A percentile compares a stretch with the other conserved stretches of the same genome.
Evolutionary conservation across 2,113 vertebrate species (phyloP).

Genomic region (Chroicocephalus ridibundus): DNA sequence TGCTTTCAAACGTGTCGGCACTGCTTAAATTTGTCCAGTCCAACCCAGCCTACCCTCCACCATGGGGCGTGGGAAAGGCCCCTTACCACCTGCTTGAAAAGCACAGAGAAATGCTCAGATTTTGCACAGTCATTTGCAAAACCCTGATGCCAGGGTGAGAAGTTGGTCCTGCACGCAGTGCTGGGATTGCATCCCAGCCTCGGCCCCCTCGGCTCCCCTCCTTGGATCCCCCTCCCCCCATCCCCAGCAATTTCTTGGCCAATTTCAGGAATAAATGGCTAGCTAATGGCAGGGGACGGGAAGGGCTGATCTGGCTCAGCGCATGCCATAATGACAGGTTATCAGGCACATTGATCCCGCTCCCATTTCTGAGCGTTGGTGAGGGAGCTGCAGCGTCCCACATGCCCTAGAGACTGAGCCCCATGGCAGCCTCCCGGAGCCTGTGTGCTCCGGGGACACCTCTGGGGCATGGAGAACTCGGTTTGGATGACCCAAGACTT

Average conservation of each 20-base stretch:
- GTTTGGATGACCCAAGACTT: neutral
- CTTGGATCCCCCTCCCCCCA: neutral
- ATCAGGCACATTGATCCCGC: neutral
- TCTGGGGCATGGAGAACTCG: neutral
- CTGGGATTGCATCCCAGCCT: neutral
- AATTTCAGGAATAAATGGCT: neutral
- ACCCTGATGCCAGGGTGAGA: neutral
- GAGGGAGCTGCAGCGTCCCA: neutral
- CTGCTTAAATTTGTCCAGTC: neutral
- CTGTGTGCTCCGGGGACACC: neutral
- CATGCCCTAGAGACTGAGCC: neutral
- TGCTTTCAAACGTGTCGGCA: neutral
- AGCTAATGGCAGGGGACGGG: neutral
- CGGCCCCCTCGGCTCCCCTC: rapidly evolving
- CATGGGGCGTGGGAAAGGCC: rapidly evolving
- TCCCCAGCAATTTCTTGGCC: neutral
- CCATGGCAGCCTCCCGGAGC: neutral
- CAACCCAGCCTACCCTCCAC: neutral
- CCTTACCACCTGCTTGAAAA: neutral
- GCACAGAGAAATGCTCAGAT: rapidly evolving
- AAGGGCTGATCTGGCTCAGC: neutral
- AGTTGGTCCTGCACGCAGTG: neutral
- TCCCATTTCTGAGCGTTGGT: neutral
- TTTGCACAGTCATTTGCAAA: neutral
- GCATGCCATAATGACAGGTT: neutral